A percentile compares a stretch with the other conserved stretches of the same genome.
Evolutionary conservation across 2,113 vertebrate species (phyloP).

Genomic region (Aldabrachelys gigantea): DNA sequence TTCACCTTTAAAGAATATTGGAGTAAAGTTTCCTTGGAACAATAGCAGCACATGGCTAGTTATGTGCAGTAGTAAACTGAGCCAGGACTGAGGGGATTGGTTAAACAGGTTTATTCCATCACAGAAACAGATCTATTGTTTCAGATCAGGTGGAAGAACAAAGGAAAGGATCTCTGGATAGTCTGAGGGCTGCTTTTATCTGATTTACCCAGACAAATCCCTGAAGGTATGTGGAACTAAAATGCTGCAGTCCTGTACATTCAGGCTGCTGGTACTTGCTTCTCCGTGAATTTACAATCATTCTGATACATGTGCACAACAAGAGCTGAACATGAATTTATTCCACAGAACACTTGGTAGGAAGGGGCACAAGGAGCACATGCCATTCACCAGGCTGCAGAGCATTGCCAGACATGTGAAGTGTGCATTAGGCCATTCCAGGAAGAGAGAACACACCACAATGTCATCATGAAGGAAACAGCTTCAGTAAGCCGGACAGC

Average conservation of each 20-base stretch:
- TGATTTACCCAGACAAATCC: conserved; percentile 65
- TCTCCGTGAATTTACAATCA: not conserved
- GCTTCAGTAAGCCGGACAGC: not conserved
- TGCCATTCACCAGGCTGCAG: not conserved
- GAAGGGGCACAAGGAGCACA: not conserved
- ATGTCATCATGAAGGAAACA: too few relatives aligned
- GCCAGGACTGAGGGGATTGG: conserved; percentile 12
- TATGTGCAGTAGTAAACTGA: not conserved
- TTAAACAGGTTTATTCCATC: conserved; percentile 63
- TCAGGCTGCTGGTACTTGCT: conserved; percentile 42
- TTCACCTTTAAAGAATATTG: not conserved
- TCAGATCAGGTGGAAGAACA: conserved; percentile 65
- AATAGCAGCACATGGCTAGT: not conserved
- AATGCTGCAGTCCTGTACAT: not conserved
- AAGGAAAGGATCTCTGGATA: conserved; percentile 45
- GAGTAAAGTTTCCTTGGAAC: not conserved
- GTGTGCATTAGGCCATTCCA: not conserved
- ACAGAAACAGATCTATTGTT: conserved; percentile 76
- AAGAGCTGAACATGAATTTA: not conserved
- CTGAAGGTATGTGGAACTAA: conserved; percentile 18
- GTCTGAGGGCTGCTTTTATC: conserved; percentile 40
- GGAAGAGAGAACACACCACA: not conserved
- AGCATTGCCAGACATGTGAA: not conserved
- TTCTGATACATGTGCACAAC: not conserved
- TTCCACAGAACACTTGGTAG: not conserved